These are phyloP conservation scores for Brachionus sp. DNA, from an alignment of 1,140 invertebrate genomes.

Conservation along the genomic window DNA sequence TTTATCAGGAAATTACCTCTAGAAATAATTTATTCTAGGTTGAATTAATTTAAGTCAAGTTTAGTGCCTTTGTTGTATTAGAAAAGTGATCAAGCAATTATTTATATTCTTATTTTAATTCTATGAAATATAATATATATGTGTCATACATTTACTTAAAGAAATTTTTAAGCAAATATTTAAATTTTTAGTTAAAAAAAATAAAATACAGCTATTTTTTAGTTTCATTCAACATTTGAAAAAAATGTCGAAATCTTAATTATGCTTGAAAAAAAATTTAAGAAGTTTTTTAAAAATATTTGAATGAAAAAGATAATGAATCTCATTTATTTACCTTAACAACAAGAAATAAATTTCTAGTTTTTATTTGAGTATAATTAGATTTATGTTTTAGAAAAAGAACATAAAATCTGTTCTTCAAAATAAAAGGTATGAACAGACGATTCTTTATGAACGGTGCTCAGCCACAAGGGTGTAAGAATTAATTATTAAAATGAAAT, in stretches of 20 bases:
- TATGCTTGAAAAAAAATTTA: not conserved
- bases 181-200: not conserved
- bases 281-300: not conserved
- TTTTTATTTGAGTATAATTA: no score
- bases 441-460: not conserved
- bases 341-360: not conserved
- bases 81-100: not conserved
- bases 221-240: not conserved
- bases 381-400: not conserved
- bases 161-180: not conserved
- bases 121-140: not conserved
- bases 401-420: not conserved
- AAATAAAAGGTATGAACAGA: not conserved
- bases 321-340: not conserved
- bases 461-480: constrained; percentile 22
- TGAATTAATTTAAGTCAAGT: no score
- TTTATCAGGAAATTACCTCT: not conserved
- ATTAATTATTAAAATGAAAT: not conserved
- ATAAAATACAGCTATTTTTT: not conserved
- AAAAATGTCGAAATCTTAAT: not conserved
- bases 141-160: not conserved
- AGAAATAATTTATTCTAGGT: not conserved
- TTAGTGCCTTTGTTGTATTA: not conserved
- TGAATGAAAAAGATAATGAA: not conserved
- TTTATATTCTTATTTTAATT: not conserved